Conservation (phyloP, 37 sponge, comb jelly and placozoan species). For the Sycon ciliatum region DNA sequence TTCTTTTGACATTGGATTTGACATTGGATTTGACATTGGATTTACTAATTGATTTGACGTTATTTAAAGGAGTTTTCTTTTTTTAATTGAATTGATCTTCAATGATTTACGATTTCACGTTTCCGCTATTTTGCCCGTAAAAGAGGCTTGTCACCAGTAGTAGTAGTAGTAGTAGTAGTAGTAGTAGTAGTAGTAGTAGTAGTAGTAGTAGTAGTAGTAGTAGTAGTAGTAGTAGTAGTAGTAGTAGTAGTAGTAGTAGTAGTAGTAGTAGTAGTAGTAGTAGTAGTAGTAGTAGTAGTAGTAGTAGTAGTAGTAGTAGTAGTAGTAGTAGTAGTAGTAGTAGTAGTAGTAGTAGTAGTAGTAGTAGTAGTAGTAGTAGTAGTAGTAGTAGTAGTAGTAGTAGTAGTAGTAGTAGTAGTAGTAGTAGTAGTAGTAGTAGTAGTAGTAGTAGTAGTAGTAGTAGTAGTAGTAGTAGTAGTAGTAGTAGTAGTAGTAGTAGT, state of each 20-base stretch:
- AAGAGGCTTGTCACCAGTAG: neutral
- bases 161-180: constrained; percentile 6
- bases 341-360: constrained; percentile 2
- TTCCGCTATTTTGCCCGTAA: too few species aligned
- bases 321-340: constrained; percentile 8
- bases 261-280: constrained; percentile 8
- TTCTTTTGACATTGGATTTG: too few species aligned
- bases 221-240: constrained; percentile 6
- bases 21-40: too few species aligned
- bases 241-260: constrained; percentile 2
- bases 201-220: constrained; percentile 8
- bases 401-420: constrained; percentile 2
- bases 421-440: constrained; percentile 8
- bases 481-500: neutral
- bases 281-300: neutral
- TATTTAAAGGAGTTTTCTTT: too few species aligned
- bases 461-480: constrained; percentile 6
- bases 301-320: constrained; percentile 2
- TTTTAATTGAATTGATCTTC: too few species aligned
- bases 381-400: neutral
- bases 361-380: neutral
- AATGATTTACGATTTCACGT: too few species aligned
- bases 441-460: constrained; percentile 8
- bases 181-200: constrained; percentile 8
- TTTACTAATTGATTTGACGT: too few species aligned